Evolutionary conservation across 2,113 vertebrate genomes (phyloP).

Genomic region (Gavia stellata): DNA sequence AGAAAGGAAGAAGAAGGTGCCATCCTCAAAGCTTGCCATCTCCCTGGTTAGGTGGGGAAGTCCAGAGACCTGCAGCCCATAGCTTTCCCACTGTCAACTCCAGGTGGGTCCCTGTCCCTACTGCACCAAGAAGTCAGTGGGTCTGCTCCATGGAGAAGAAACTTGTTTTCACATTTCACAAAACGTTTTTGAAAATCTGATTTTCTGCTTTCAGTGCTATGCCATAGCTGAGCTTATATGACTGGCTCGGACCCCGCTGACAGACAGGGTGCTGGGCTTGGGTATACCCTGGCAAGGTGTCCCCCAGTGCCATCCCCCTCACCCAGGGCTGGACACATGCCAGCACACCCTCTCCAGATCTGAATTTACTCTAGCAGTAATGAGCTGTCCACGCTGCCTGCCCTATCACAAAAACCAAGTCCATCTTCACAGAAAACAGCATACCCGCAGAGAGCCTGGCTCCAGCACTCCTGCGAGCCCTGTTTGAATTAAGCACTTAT

Average conservation of each 20-base stretch:
- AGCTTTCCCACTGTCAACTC: not conserved
- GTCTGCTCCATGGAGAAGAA: not conserved
- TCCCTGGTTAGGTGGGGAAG: not conserved
- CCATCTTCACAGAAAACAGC: not conserved
- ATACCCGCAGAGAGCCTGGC: not conserved
- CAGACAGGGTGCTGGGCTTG: not conserved
- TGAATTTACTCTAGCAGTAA: not conserved
- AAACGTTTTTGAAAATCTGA: not conserved
- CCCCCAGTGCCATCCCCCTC: not conserved
- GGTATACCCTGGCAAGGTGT: not conserved
- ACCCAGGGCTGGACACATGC: not conserved
- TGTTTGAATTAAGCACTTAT: not conserved
- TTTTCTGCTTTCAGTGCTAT: not conserved
- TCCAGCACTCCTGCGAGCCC: not conserved
- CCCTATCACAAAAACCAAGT: not conserved
- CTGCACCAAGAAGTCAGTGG: accelerated
- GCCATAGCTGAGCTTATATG: not conserved
- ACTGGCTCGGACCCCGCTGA: accelerated
- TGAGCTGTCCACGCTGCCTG: not conserved
- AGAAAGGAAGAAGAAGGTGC: not conserved
- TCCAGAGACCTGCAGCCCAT: not conserved
- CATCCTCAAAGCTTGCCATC: not conserved
- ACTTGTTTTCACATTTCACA: no score
- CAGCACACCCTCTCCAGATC: not conserved
- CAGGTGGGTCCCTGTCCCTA: not conserved